Conservation (phyloP, 2,888 invertebrate species). For the Nephrotoma appendiculata region DNA sequence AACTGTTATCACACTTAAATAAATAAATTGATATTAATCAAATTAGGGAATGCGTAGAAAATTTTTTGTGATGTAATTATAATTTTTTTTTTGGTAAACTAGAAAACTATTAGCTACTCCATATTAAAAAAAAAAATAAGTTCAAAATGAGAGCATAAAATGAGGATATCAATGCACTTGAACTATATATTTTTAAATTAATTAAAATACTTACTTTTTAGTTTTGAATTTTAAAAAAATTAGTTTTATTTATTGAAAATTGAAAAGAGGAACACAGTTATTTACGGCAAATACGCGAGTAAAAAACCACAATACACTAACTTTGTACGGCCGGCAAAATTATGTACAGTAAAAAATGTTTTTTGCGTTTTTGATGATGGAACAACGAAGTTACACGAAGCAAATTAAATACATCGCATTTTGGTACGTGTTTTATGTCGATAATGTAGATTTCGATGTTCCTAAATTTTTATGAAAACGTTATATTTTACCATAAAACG, state of each 20-base stretch:
- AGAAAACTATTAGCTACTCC: background rate
- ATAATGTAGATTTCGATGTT: background rate
- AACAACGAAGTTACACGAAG: background rate
- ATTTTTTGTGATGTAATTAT: background rate
- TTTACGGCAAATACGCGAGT: background rate
- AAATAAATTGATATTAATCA: background rate
- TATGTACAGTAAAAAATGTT: background rate
- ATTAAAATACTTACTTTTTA: background rate
- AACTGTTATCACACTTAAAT: background rate
- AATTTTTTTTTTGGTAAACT: background rate
- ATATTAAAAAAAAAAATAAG: background rate
- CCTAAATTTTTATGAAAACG: background rate
- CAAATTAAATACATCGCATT: background rate
- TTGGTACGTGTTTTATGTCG: background rate
- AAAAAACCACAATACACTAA: background rate
- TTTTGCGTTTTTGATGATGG: background rate
- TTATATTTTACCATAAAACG: too few relatives aligned
- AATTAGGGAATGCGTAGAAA: background rate
- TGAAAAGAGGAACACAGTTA: background rate
- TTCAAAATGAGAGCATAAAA: background rate
- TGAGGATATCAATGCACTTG: background rate
- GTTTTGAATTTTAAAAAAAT: background rate
- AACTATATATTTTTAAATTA: background rate
- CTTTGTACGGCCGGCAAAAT: background rate
- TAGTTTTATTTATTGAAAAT: background rate